Evolutionary conservation across 1,140 invertebrate genomes (phyloP).

Genomic region (Apis laboriosa): DNA sequence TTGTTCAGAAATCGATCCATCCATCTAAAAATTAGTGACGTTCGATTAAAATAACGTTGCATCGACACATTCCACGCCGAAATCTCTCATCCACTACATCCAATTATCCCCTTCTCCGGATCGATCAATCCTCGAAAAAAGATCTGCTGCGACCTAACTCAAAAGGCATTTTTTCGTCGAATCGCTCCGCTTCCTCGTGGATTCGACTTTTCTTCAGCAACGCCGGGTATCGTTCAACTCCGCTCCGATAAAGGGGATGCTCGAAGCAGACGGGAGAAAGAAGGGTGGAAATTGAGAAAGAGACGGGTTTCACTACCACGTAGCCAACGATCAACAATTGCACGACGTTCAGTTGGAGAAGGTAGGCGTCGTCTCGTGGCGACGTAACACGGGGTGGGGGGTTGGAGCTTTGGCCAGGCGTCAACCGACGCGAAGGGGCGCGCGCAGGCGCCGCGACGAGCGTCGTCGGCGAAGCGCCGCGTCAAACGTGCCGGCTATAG

Average conservation of each 20-base stretch:
- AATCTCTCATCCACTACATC: background rate
- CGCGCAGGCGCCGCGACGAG: conserved; percentile 69
- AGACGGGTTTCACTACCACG: conserved; percentile 43
- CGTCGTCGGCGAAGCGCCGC: conserved; percentile 62
- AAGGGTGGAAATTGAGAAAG: background rate
- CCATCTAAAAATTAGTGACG: too few species aligned
- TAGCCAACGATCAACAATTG: conserved; percentile 77
- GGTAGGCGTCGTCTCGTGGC: conserved; percentile 60
- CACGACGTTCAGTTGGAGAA: conserved; percentile 52
- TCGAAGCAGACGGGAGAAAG: background rate
- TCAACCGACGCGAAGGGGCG: conserved; percentile 48
- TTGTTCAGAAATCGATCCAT: too few species aligned
- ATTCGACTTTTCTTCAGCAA: background rate
- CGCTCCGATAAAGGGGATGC: background rate
- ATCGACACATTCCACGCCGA: too few species aligned
- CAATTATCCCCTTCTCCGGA: background rate
- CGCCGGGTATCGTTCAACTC: background rate
- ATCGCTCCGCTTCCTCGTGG: background rate
- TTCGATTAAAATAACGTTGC: too few species aligned
- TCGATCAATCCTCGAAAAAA: too few species aligned
- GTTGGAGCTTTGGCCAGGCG: conserved; percentile 52
- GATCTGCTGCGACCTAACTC: background rate
- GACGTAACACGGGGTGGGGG: conserved; percentile 48
- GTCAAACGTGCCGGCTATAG: conserved; percentile 81
- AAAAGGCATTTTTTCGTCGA: background rate